Base-by-base conservation (phyloP, 2,888 invertebrate genomes). In the Calameuta filiformis region DNA sequence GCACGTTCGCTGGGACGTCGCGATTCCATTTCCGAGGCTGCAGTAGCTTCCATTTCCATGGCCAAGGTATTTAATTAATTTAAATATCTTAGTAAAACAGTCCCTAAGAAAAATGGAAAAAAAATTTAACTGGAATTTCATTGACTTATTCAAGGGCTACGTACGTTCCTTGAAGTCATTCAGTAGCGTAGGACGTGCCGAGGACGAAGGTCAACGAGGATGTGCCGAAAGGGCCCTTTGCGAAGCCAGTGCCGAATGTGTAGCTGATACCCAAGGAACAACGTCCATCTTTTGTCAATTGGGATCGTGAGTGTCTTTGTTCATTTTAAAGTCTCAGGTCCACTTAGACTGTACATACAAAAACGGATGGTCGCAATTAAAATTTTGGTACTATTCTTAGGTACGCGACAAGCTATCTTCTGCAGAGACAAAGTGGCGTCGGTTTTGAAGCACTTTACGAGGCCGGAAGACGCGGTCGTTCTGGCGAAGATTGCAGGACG, bases 1-100 rank as follows among this genome's bases (percentile, higher is more conserved):
- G 97, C 98, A 68, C 94, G 97, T 79, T 96, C 96, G 76, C 93
- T 97, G 87, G 97, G 98, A 85, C 95, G 95, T 91, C 96, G 96
- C 88, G 97, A 97, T 92, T 95, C 96, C n/a, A 94, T 97, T 83
- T 97, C 97, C 86, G 98, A 98, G 90, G 97, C 97, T 30, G 95
- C 97, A 12, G 94, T 97, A 31, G 98, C 98, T 75, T 95, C 97
- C 76, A 96, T 98, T 85, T 94, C 97, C 79, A 96, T 98, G 95
- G 93, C 97, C 87, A 98, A 98, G 92, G 93, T 93, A 87, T 85
- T 73, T 12, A 71, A 33, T 35, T 34, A 71, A 23, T 23, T 34
- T 0, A 31, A 71, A 23, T 23, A 11, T 35, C 1, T 9, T 11
- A 11, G 2, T 23, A 34, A 4, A 73, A 4, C 11, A 3, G 6